Evolutionary conservation across 2,797 vertebrate species (phyloP), one percentile per base, ranked within the genome.

Genomic region (Falco biarmicus): DNA sequence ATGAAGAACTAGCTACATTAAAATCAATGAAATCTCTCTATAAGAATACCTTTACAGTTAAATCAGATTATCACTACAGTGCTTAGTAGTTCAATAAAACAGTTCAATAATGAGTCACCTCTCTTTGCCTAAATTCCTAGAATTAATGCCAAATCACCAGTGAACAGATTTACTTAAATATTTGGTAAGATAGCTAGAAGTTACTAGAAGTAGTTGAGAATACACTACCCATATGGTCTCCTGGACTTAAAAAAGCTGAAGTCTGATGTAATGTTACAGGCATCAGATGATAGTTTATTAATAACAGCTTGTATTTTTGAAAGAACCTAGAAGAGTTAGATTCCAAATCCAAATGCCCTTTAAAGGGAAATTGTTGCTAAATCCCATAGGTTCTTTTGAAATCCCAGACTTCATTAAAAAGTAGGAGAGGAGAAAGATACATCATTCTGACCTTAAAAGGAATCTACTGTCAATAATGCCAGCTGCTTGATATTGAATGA

Each of bases 231-330:
- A 90, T 95, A 93, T 94, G 88, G 93, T 85, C 86, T 93, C 57
- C 84, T 80, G 86, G 45, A 89, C 74, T 83, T 87, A 87, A 91
- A 93, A 96, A 94, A 93, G 10, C 75, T 92, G 84, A 93, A 91
- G 81, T 56, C 80, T 96, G 92, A 94, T 94, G 88, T 94, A 94
- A 94, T 89, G 71, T 71, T 92, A 77, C 66, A 96, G 90, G 90
- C 90, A 96, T 76, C 24, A 28, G 68, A 80, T 71, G 53, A 94
- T 93, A 39, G 82, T 89, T 96, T 95, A 95, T 94, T 95, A 96
- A 96, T 95, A 95, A 94, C 91, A 96, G 94, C 78, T 87, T 94
- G 75, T 54, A 92, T 90, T 87, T 95, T 81, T 92, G 47, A 96
- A 93, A 93, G 68, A 93, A 89, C 50, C 41, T 92, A 70, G 71